Percentiles rank a stretch among this genome's conserved stretches.
These are phyloP conservation scores for Hylyphantes graminicola DNA, from an alignment of 1,140 invertebrate species.

Conservation along the genomic window DNA sequence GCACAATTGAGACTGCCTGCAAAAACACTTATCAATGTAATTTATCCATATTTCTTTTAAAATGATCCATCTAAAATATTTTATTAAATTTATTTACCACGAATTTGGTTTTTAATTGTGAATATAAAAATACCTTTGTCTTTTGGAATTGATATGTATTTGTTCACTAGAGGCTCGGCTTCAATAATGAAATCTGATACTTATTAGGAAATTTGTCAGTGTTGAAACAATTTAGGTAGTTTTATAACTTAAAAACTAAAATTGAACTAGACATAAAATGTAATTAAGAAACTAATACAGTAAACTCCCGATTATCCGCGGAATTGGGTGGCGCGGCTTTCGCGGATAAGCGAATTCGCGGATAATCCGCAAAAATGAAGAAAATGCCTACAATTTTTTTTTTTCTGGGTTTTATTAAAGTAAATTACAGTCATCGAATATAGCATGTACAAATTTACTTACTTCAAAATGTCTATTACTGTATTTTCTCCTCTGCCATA, in stretches of 20 bases:
- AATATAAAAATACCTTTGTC: conserved; percentile 80
- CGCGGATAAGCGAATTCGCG: no score
- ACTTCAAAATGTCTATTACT: no score
- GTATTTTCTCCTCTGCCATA: no score
- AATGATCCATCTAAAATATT: neutral
- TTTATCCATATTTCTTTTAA: neutral
- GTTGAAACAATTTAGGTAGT: neutral
- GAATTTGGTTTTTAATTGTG: neutral
- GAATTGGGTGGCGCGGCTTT: no score
- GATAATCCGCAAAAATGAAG: no score
- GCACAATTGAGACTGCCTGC: conserved; percentile 89
- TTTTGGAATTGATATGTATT: conserved; percentile 97
- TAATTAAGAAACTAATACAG: neutral
- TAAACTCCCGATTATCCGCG: no score
- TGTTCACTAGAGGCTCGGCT: conserved; percentile 96
- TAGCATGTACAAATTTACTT: no score
- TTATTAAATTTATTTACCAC: neutral
- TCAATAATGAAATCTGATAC: conserved; percentile 91
- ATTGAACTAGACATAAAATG: neutral
- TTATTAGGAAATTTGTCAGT: conserved; percentile 22
- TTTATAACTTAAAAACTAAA: neutral
- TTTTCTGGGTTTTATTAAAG: no score
- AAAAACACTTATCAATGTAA: neutral
- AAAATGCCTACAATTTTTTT: no score
- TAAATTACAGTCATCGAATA: no score